phyloP scores from a whole-genome alignment of 1,140 invertebrate species.

The Camponotus pennsylvanicus region DNA sequence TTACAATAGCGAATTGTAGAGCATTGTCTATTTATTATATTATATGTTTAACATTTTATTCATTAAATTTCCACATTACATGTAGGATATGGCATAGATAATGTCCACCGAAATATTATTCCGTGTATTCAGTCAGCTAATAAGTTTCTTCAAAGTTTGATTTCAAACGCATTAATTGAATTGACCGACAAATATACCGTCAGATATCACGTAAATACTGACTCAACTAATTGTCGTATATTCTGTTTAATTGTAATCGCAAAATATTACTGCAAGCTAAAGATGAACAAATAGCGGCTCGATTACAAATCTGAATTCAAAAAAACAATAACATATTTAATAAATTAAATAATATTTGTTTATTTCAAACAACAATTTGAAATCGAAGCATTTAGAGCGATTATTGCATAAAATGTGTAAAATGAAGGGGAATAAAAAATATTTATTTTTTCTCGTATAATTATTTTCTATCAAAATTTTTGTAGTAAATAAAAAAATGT shows the following conservation, averaged over 20 bases:
- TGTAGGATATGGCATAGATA: neutral
- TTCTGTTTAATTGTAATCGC: conserved; percentile 2
- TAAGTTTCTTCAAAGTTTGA: conserved; percentile 10
- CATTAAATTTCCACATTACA: neutral
- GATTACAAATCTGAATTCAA: neutral
- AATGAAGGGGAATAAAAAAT: neutral
- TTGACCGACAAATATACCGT: neutral
- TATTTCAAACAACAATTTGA: conserved; percentile 10
- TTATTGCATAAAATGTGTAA: neutral
- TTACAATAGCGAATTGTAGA: neutral
- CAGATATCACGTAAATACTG: neutral
- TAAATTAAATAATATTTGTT: neutral
- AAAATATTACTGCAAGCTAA: conserved; percentile 3
- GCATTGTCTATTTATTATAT: neutral
- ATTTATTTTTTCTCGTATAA: neutral
- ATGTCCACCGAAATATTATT: neutral
- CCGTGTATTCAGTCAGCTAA: neutral
- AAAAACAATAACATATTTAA: conserved; percentile 1
- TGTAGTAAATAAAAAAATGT: neutral
- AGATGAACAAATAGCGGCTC: neutral
- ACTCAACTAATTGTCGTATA: neutral
- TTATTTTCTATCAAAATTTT: neutral
- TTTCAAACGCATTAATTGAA: neutral
- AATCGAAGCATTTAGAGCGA: neutral
- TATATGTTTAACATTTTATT: neutral